Evolutionary conservation across 1,140 invertebrate species (phyloP), one percentile per base, ranked within the genome.

Genomic region (Achroia grisella): DNA sequence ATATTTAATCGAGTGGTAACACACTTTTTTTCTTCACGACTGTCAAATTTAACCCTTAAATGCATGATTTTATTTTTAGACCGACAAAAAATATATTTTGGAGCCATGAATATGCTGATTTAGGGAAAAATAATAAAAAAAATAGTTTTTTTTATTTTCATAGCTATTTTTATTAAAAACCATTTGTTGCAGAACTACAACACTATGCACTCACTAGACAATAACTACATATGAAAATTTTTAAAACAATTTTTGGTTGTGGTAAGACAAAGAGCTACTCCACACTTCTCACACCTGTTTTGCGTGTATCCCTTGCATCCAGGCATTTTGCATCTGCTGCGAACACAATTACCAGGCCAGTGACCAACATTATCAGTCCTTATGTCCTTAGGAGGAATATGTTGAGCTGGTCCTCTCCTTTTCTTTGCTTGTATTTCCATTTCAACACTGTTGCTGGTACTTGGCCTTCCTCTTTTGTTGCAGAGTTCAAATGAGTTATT

Each of bases 241-340:
- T 55, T 56, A 52, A 67, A 63, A 62, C 61, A 62, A 53, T 63
- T 61, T 44, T 68, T 67, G 47, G 52, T 57, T 61, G 41, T 63
- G 51, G 44, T 68, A 56, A 63, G 49, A 63, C 64, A 68, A 49
- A 67, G 48, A 48, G 50, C 52, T 63, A 63, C 55, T 61, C 55
- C 53, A 62, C 64, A 68, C 51, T 68, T 68, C 48, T 64, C 56
- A 59, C 60, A 64, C 48, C 43, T 56, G 39, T 49, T 62, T 60
- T 62, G 58, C 41, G 61, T 59, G 52, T 59, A 59, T 60, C 65
- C 56, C 53, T 56, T 62, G 43, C 62, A 69, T 52, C 56, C 53
- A 61, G 69, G 61, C 50, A 62, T 62, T 62, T 62, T 68, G 52
- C 61, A 68, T 53, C 57, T 58, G 52, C n/a, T 47, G 36, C 48